phyloP scores from a whole-genome alignment of 2,888 invertebrate species.

The Mythimna lalbum region DNA sequence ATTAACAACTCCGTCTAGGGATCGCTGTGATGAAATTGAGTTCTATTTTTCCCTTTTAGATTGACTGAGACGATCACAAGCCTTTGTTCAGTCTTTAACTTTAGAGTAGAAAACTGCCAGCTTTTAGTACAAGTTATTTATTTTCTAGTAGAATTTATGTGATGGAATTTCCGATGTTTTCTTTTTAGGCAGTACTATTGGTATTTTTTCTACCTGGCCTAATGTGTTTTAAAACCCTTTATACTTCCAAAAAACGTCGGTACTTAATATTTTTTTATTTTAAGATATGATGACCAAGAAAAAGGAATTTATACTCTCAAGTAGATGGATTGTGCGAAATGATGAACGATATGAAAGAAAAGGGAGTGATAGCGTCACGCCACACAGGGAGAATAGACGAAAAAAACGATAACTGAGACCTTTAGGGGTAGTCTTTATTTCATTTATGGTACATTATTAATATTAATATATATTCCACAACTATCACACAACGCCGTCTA shows the following conservation, averaged over 20 bases:
- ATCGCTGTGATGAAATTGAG: conserved; percentile 28
- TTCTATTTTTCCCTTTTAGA: conserved; percentile 25
- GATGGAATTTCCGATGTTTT: not conserved
- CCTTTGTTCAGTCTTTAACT: conserved; percentile 3
- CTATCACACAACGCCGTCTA: too few relatives aligned
- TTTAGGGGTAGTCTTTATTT: too few relatives aligned
- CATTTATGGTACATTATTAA: too few relatives aligned
- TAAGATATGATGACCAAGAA: too few relatives aligned
- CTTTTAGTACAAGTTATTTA: not conserved
- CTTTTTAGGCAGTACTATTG: not conserved
- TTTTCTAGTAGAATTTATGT: not conserved
- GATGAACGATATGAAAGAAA: too few relatives aligned
- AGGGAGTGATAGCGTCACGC: too few relatives aligned
- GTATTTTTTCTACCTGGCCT: not conserved
- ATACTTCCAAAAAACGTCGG: not conserved
- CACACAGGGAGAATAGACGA: too few relatives aligned
- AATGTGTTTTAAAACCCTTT: not conserved
- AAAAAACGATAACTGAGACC: too few relatives aligned
- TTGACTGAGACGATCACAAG: conserved; percentile 9
- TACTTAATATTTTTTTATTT: too few relatives aligned
- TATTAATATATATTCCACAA: too few relatives aligned
- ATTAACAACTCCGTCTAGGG: conserved; percentile 33
- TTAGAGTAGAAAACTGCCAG: not conserved
- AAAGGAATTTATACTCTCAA: too few relatives aligned
- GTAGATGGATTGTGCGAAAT: too few relatives aligned